Percentiles rank a stretch among this genome's conserved stretches.
Conservation (phyloP, 2,888 invertebrate genomes). For the Pheosia tremula region DNA sequence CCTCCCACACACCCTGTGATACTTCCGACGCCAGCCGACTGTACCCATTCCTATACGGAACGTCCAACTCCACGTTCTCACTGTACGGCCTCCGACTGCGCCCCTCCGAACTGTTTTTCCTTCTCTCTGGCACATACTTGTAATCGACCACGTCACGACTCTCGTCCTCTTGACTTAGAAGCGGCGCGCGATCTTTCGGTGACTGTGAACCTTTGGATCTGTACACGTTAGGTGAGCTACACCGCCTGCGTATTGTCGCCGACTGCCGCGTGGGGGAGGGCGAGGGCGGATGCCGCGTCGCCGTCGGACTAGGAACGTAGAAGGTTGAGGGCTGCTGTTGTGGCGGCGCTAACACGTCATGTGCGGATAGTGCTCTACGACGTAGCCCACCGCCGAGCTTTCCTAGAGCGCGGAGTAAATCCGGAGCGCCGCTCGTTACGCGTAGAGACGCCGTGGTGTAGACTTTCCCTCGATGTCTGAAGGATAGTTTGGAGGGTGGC, state of each 20-base stretch:
- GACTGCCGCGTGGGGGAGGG: slow-evolving; percentile 71
- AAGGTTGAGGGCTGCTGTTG: slow-evolving; percentile 86
- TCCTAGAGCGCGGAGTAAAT: slow-evolving; percentile 87
- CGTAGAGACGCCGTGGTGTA: slow-evolving; percentile 79
- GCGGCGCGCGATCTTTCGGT: slow-evolving; percentile 61
- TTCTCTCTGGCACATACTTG: slow-evolving; percentile 62
- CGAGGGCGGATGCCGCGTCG: slow-evolving; percentile 73
- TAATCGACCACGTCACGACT: slow-evolving; percentile 73
- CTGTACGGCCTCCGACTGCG: slow-evolving; percentile 73
- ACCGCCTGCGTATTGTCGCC: slow-evolving; percentile 67
- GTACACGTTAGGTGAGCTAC: slow-evolving; percentile 79
- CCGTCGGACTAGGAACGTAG: slow-evolving; percentile 88
- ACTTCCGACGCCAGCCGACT: slow-evolving; percentile 60
- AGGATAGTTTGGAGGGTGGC: slow-evolving; percentile 74
- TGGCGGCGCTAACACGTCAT: slow-evolving; percentile 86
- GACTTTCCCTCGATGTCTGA: slow-evolving; percentile 79
- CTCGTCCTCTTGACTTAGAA: slow-evolving; percentile 71
- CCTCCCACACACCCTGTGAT: slow-evolving; percentile 72
- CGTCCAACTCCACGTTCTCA: slow-evolving; percentile 75
- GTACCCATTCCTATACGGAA: slow-evolving; percentile 73
- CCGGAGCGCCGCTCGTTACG: slow-evolving; percentile 86
- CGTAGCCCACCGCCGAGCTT: slow-evolving; percentile 89
- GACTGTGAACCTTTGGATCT: slow-evolving; percentile 56
- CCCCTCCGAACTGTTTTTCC: slow-evolving; percentile 61
- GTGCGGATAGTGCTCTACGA: slow-evolving; percentile 87